Base-by-base conservation (phyloP, 2,113 vertebrate genomes). In the Dasypus novemcinctus region DNA sequence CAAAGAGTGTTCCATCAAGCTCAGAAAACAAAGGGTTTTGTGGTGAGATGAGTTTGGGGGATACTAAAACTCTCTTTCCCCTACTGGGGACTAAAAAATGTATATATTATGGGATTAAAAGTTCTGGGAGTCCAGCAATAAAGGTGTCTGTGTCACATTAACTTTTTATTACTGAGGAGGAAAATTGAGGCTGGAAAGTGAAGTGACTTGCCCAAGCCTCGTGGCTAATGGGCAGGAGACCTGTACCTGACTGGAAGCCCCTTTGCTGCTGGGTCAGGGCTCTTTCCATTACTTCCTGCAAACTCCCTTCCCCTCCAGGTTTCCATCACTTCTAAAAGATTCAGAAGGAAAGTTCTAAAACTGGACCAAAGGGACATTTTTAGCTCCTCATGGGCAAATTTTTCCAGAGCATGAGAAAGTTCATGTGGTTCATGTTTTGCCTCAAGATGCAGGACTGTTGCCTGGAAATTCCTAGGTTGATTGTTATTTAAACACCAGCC, bases 371-470 rank as follows among this genome's bases (percentile, higher is more conserved):
- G 69, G 36, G 23, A 63, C 66, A 81, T 74, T 92, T 93, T 61
- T 80, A 63, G n/a, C 64, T 84, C 59, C 38, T 57, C 61, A 29
- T 33, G 38, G 38, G 36, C 36, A 74, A 21, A 91, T n/a, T 90
- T 83, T 90, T 49, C 21, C 36, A 72, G 17, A 91, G 57, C 71
- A n/a, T 88, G 41, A 91, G 76, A 79, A 91, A 93, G n/a, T 79
- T 72, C 59, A 29, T 7, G 7, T 25, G 71, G 20, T 71, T 59
- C 61, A 46, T 41, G 29, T 68, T 72, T 38, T 46, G n/a, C 59
- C 63, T 72, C n/a, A n/a, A 72, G 78, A 43, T 23, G 71, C n/a
- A 11, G 0, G 66, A n/a, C 78, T 64, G 1, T 57, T 66, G 76
- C 46, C 87, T 68, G 78, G n/a, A 68, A 23, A 1, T 46, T 93